Evolutionary conservation across 2,797 vertebrate genomes (phyloP), one percentile per base, ranked within the genome.

Genomic region (Valencia hispanica): DNA sequence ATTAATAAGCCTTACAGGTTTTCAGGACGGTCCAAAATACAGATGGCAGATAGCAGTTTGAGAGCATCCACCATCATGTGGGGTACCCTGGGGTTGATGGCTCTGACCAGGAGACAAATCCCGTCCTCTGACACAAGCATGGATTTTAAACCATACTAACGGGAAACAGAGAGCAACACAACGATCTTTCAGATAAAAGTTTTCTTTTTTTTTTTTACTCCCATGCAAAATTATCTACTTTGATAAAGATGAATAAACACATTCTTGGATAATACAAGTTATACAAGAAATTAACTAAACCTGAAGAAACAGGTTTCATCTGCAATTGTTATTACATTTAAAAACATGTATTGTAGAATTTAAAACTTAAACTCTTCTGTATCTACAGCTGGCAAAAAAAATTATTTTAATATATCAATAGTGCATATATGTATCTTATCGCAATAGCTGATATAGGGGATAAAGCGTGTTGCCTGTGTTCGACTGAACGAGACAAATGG

Each of bases 21-120:
- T 7, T 96, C 96, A 17, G 94, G 92, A 68, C 96, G 94, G 1
- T 97, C 96, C 55, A 98, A 88, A 86, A 98, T 98, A 70, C 95
- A 98, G 77, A 98, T 96, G 77, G 97, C 97, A 84, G 97, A 98
- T 12, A 98, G 92, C 59, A 98, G 92, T 81, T 91, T 97, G 74
- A 97, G 93, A 41, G 96, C 96, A 78, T 98, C 97, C 75, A 96
- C 96, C 97, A 98, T 98, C 97, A 98, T 98, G 80, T 92, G 94
- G 79, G 97, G 96, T 61, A 96, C 93, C 4, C 41, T 83, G 30
- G 96, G 96, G 87, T 97, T 96, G 83, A 97, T 96, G 78, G 97
- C 96, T 92, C 93, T 95, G 80, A 96, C 97, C 86, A 98, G 90
- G 69, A 98, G 94, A 73, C 96, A 92, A 82, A 98, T 96, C 43